Conservation (phyloP, 2,888 invertebrate genomes). For the Eustalomyia histrio region DNA sequence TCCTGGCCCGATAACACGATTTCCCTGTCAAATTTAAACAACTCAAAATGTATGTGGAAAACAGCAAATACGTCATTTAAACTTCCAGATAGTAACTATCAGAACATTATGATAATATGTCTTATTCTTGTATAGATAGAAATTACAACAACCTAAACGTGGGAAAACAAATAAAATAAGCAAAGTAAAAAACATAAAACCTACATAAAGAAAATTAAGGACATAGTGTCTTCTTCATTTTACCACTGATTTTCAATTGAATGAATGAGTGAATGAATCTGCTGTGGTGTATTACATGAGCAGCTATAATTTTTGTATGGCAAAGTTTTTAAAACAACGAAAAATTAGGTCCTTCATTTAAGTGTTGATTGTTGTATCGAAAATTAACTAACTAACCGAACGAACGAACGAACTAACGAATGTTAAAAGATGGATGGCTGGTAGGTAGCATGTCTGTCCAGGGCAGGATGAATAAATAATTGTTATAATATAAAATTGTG, state of each 20-base stretch:
- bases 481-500: constrained; percentile 43
- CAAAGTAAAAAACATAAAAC: background rate
- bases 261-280: background rate
- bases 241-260: constrained; percentile 1
- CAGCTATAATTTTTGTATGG: constrained; percentile 40
- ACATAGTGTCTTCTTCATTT: constrained; percentile 24
- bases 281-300: background rate
- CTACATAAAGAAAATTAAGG: constrained; percentile 29
- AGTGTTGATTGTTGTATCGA: constrained; percentile 64
- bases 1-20: no score
- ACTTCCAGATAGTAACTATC: no score
- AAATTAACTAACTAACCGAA: constrained; percentile 56
- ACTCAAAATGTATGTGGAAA: no score
- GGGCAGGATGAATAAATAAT: constrained; percentile 38
- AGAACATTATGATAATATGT: no score
- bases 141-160: no score
- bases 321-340: constrained; percentile 19
- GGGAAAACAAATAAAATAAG: background rate
- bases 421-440: constrained; percentile 3
- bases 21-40: no score
- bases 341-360: constrained; percentile 60
- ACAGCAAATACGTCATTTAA: no score
- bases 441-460: background rate
- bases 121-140: no score
- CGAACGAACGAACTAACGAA: constrained; percentile 37